phyloP scores from a whole-genome alignment of 2,113 vertebrate species.

The Micronisus gabar region DNA sequence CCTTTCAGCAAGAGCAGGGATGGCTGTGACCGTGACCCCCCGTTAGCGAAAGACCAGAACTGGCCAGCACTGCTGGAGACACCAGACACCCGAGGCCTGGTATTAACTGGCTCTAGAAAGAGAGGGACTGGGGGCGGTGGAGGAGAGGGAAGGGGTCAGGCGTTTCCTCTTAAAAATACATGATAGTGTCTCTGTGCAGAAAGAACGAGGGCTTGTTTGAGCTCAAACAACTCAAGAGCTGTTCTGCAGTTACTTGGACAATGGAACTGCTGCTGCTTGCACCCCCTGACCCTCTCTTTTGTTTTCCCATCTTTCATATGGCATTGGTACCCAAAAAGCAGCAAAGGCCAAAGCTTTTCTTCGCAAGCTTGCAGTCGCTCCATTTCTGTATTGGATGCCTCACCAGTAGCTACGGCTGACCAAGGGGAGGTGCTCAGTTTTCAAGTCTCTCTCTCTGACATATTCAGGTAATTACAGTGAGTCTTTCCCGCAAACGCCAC shows the following conservation, averaged over 20 bases:
- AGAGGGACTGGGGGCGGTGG: accelerated
- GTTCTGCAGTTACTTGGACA: accelerated
- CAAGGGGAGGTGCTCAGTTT: accelerated
- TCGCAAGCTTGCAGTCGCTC: accelerated
- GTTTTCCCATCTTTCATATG: accelerated
- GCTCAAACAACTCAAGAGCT: background rate
- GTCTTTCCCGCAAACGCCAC: accelerated
- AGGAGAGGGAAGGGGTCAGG: background rate
- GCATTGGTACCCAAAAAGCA: background rate
- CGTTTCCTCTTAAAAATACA: accelerated
- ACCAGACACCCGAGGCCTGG: accelerated
- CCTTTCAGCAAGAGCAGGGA: background rate
- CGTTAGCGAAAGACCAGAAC: background rate
- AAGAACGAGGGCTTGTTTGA: accelerated
- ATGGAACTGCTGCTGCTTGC: background rate
- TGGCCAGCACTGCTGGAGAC: no score
- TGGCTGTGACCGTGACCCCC: background rate
- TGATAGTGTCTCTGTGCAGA: accelerated
- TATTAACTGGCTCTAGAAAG: no score
- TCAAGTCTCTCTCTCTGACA: background rate
- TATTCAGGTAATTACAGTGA: accelerated
- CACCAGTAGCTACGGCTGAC: background rate
- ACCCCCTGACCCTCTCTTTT: accelerated
- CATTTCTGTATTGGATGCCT: accelerated
- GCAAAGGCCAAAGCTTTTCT: accelerated